Base-by-base conservation (phyloP, 2,888 invertebrate species). In the Hydraecia micacea region DNA sequence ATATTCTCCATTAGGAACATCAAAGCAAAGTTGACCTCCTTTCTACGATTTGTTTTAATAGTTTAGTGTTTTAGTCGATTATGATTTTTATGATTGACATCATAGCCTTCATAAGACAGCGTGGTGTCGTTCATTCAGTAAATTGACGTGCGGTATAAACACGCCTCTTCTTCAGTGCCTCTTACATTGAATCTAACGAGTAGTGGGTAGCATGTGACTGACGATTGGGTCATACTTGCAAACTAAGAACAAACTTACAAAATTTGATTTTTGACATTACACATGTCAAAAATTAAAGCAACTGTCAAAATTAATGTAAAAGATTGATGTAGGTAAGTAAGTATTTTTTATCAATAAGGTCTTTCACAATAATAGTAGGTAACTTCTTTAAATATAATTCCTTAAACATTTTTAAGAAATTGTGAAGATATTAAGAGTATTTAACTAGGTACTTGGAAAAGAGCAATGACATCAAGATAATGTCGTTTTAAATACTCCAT, bases 71-170 rank as follows among this genome's bases (percentile, higher is more conserved):
- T 74, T 84, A 86, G 72, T 80, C 74, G 80, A 86, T 83, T 85
- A 78, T 73, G 68, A 49, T 84, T 85, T 78, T 69, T 71, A 84
- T 62, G 73, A 75, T 82, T 89, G 88, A 87, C 84, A 85, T 87
- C 89, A 89, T 81, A 55, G 62, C 39, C 62, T 73, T 85, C 79
- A 90, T 83, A 80, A 85, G 80, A 87, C 76, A 75, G 87, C 84
- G 82, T 79, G 71, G 80, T 86, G 79, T 80, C 70, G 78, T 86
- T 86, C 88, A 91, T 90, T 91, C 82, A 82, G 60, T 85, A 90
- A 92, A 93, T 92, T 92, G 89, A 84, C 84, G 77, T 86, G 92
- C 89, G 88, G 79, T 88, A 89, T 90, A 90, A 91, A 92, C 90
- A 92, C 89, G 86, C 89, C 88, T 84, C 73, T 83, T 76, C 83